Evolutionary conservation across 2,888 invertebrate species (phyloP).

Genomic region (Pelosia muscerda): DNA sequence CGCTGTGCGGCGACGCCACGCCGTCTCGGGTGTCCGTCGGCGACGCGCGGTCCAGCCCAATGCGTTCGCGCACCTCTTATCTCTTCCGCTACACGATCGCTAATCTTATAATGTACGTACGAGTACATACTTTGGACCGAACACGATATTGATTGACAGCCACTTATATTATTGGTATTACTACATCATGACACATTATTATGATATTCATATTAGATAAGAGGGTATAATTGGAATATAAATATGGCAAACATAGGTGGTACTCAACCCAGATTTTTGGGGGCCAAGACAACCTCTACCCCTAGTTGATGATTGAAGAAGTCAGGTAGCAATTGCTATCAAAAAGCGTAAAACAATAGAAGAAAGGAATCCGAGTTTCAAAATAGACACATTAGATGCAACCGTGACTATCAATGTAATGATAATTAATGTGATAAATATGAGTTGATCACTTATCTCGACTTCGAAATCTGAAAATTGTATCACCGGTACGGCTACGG

Average conservation of each 20-base stretch:
- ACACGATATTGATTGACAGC: conserved; percentile 33
- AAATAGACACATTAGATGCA: background rate
- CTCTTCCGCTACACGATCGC: conserved; percentile 51
- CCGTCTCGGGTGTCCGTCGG: conserved; percentile 65
- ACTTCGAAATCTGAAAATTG: background rate
- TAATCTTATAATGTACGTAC: conserved; percentile 47
- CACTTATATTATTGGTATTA: conserved; percentile 24
- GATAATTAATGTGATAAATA: background rate
- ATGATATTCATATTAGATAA: conserved; percentile 5
- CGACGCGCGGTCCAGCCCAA: conserved; percentile 20
- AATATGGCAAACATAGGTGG: background rate
- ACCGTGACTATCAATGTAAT: background rate
- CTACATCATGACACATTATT: conserved; percentile 27
- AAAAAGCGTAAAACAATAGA: background rate
- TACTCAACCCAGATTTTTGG: background rate
- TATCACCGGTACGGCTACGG: background rate
- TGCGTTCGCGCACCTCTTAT: conserved; percentile 47
- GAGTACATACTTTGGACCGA: conserved; percentile 40
- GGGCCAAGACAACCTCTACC: background rate
- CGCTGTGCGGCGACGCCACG: conserved; percentile 66
- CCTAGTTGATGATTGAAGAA: background rate
- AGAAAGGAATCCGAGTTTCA: background rate
- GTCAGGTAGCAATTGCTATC: too few relatives aligned
- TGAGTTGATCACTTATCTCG: background rate
- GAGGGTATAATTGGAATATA: background rate